phyloP scores from a whole-genome alignment of 2,113 vertebrate genomes.

The Girardinichthys multiradiatus region DNA sequence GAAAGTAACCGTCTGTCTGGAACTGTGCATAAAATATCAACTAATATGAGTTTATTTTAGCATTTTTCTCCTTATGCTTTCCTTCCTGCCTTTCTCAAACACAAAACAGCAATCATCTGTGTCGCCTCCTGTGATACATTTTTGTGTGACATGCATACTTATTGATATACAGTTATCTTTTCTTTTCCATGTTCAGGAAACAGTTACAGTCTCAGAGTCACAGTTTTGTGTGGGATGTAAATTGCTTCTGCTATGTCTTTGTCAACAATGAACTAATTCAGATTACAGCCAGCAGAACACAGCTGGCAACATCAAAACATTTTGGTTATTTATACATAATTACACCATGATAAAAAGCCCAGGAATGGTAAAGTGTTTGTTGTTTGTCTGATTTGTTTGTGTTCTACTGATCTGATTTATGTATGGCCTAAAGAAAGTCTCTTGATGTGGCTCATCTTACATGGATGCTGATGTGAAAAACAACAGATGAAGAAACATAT shows the following conservation, averaged over 20 bases:
- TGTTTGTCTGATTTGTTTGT: neutral
- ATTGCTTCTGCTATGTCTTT: neutral
- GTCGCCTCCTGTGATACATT: neutral
- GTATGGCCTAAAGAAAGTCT: neutral
- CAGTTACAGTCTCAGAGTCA: neutral
- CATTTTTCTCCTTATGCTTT: neutral
- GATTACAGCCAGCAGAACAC: neutral
- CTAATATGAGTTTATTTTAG: neutral
- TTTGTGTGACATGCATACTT: neutral
- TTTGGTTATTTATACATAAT: neutral
- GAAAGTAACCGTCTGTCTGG: neutral
- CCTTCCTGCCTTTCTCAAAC: neutral
- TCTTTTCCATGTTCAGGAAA: neutral
- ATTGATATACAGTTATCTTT: neutral
- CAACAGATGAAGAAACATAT: neutral
- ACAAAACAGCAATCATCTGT: neutral
- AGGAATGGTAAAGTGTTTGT: neutral
- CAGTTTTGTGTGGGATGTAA: neutral
- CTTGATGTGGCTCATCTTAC: neutral
- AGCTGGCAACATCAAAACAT: neutral
- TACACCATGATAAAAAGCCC: neutral
- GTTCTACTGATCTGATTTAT: neutral
- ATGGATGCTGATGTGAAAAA: neutral
- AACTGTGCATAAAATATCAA: neutral
- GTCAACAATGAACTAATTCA: neutral